Evolutionary conservation across 2,797 vertebrate species (phyloP).

Genomic region (Serranus cabrilla): DNA sequence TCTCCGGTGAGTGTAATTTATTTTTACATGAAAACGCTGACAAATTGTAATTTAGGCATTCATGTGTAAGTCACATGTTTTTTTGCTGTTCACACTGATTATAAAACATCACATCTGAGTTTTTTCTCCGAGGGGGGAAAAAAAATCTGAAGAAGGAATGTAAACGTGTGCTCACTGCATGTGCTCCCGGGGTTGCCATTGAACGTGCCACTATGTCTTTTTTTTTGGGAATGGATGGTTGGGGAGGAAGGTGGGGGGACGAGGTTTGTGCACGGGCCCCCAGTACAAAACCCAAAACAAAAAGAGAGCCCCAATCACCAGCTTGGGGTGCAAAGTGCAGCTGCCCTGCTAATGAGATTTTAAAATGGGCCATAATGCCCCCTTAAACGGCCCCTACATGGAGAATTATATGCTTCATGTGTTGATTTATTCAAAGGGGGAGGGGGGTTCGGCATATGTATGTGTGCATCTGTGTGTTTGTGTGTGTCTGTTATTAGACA

Average conservation of each 20-base stretch:
- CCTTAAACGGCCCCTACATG: constrained; percentile 82
- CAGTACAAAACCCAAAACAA: constrained; percentile 77
- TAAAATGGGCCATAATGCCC: constrained; percentile 86
- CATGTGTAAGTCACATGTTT: constrained; percentile 1
- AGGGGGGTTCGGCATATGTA: constrained; percentile 48
- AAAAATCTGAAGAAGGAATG: not conserved
- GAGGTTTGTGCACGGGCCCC: constrained; percentile 60
- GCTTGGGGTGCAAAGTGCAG: constrained; percentile 86
- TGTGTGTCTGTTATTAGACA: constrained; percentile 68
- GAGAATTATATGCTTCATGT: constrained; percentile 86
- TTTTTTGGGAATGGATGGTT: constrained; percentile 7
- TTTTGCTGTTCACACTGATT: constrained; percentile 22
- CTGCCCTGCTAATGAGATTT: constrained; percentile 89
- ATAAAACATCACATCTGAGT: constrained; percentile 21
- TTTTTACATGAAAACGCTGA: not conserved
- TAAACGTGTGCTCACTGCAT: not conserved
- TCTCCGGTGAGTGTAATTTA: constrained; percentile 5
- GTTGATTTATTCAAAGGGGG: constrained; percentile 80
- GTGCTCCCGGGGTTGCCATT: constrained; percentile 13
- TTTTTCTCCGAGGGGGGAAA: constrained; percentile 6
- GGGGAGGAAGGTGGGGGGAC: constrained; percentile 33
- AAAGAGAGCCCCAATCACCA: constrained; percentile 82
- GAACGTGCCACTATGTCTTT: constrained; percentile 46
- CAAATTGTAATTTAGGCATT: constrained; percentile 10
- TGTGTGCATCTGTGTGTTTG: constrained; percentile 69